Base-by-base conservation (phyloP, 2,113 vertebrate species). In the Phainopepla nitens region DNA sequence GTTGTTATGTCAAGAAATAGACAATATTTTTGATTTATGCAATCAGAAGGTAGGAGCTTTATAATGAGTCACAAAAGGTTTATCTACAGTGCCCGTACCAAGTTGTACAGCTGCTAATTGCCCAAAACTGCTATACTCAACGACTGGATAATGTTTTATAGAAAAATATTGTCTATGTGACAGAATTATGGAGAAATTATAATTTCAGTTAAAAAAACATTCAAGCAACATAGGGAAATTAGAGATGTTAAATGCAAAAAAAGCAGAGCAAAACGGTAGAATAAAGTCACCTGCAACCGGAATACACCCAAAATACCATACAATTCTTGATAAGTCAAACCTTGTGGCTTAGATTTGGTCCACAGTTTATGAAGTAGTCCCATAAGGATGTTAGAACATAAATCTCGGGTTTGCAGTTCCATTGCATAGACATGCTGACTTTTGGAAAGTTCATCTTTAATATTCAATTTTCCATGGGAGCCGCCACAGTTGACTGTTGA, bases 291-390 rank as follows among this genome's bases (percentile, higher is more conserved):
- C 95, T 76, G 97, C 95, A 98, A 95, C 97, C 73, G 90, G 91
- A 96, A 97, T 96, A 95, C 94, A 96, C 94, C 96, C 95, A 89
- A 95, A 92, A 96, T 96, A 95, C 95, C 77, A 97, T 92, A 92
- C 95, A 97, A 97, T 94, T 94, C 95, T 96, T 96, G 96, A 13
- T 95, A 97, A 92, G 96, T 97, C 96, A 96, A 98, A 99, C 98
- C 98, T 99, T 98, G 97, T 62, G 73, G 94, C 90, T 95, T 90
- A 96, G 97, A 97, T 96, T 96, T 96, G 96, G 70, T 94, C 97
- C 93, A 97, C 79, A 98, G 89, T 97, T 93, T 83, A 92, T 93
- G 95, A 91, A 93, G 96, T 2, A 92, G 95, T 89, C 97, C 97
- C 91, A 95, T 92, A 94, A 91, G 87, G 95, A 91, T 92, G 91